phyloP scores from a whole-genome alignment of 2,113 vertebrate genomes.

The Grus americana region DNA sequence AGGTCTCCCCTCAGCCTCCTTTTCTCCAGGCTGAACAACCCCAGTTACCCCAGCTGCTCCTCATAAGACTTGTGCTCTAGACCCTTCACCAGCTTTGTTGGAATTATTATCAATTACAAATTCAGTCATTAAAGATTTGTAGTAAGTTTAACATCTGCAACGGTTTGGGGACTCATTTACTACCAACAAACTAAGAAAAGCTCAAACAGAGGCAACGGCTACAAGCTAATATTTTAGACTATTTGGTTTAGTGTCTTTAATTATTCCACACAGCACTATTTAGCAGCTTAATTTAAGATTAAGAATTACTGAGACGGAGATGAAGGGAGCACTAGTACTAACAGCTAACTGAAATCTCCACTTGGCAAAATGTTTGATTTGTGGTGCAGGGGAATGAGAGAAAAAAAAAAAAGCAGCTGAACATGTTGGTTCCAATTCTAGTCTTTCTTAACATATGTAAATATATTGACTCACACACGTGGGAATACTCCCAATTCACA shows the following conservation, averaged over 20 bases:
- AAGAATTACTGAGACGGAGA: conserved; percentile 22
- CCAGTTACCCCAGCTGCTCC: too few species aligned
- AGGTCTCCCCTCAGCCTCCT: too few species aligned
- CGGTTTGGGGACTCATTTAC: not conserved
- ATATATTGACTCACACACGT: not conserved
- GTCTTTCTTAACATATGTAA: conserved; percentile 8
- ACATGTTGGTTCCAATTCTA: not conserved
- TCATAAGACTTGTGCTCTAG: too few species aligned
- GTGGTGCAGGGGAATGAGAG: not conserved
- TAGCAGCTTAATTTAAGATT: conserved; percentile 37
- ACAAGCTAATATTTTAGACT: conserved; percentile 29
- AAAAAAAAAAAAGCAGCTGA: not conserved
- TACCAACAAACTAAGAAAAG: not conserved
- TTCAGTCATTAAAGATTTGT: not conserved
- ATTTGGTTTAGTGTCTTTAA: conserved; percentile 54
- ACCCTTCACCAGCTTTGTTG: too few species aligned
- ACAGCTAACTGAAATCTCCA: conserved; percentile 11
- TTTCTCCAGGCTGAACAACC: too few species aligned
- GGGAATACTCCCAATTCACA: conserved; percentile 5
- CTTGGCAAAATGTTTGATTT: not conserved
- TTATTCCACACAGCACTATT: conserved; percentile 26
- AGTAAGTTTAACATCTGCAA: not conserved
- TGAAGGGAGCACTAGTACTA: not conserved
- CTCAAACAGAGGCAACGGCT: conserved; percentile 7
- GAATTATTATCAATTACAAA: not conserved